These are phyloP conservation scores for Erebia epiphron DNA, from an alignment of 2,888 invertebrate species.

Conservation along the genomic window DNA sequence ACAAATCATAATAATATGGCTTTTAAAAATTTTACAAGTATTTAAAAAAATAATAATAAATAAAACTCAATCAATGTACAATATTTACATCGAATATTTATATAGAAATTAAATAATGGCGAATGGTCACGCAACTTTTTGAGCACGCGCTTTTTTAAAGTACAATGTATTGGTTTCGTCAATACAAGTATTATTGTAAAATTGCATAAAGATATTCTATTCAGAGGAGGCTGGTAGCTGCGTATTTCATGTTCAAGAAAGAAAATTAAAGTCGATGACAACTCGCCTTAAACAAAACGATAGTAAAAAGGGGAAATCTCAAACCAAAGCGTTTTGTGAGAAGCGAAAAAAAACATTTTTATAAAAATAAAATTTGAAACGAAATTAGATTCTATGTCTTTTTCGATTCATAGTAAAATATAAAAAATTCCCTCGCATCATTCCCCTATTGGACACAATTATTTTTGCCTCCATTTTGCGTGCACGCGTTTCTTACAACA, in stretches of 20 bases:
- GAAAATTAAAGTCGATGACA: conserved; percentile 11
- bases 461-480: conserved; percentile 40
- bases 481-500: conserved; percentile 45
- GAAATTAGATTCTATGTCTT: conserved; percentile 72
- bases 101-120: conserved; percentile 55
- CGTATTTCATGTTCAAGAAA: background rate
- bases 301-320: conserved; percentile 55
- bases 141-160: background rate
- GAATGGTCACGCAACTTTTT: background rate
- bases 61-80: conserved; percentile 76
- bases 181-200: background rate
- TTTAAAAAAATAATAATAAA: conserved; percentile 75
- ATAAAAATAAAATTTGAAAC: conserved; percentile 63
- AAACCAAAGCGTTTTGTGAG: conserved; percentile 56
- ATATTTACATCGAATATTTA: conserved; percentile 80
- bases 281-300: conserved; percentile 41
- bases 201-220: background rate
- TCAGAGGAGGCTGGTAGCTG: background rate
- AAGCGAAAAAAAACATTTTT: conserved; percentile 58
- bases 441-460: conserved; percentile 79
- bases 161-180: background rate
- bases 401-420: conserved; percentile 81
- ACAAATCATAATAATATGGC: conserved; percentile 73
- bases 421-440: conserved; percentile 76
- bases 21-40: conserved; percentile 59